Percentiles rank a stretch among this genome's conserved stretches.
Evolutionary conservation across 2,888 invertebrate species (phyloP).

Genomic region (Troides helena): DNA sequence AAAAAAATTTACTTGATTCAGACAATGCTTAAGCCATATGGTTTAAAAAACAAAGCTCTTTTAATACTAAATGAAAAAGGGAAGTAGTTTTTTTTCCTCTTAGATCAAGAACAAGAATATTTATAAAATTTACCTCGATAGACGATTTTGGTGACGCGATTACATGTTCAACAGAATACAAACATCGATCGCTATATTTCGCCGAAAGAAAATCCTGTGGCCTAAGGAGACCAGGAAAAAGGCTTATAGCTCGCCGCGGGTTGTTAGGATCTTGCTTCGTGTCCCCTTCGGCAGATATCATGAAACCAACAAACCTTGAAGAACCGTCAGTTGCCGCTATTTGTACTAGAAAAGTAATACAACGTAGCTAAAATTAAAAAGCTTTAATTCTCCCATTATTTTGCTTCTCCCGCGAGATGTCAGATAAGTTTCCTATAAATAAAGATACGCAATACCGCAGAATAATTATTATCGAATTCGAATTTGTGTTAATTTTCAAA

Average conservation of each 20-base stretch:
- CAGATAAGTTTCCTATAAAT: background rate
- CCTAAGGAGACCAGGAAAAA: constrained; percentile 59
- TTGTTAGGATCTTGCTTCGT: constrained; percentile 58
- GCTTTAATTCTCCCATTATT: too few species aligned
- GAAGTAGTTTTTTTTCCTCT: too few species aligned
- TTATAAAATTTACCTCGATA: constrained; percentile 52
- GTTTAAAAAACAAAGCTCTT: too few species aligned
- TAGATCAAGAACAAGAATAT: too few species aligned
- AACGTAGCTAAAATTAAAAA: background rate
- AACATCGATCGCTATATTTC: constrained; percentile 65
- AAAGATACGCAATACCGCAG: background rate
- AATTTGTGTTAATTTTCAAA: background rate
- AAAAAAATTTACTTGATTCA: too few species aligned
- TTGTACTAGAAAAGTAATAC: constrained; percentile 49
- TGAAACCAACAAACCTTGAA: constrained; percentile 62
- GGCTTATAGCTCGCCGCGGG: constrained; percentile 50
- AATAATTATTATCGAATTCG: background rate
- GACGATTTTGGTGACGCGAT: constrained; percentile 52
- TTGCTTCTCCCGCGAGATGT: too few species aligned
- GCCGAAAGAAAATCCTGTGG: constrained; percentile 50
- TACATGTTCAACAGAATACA: constrained; percentile 65
- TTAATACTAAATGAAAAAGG: too few species aligned
- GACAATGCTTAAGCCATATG: too few species aligned
- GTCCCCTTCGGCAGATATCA: constrained; percentile 71
- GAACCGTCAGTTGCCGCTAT: constrained; percentile 56